A percentile compares a stretch with the other conserved stretches of the same genome.
Conservation (phyloP, 1,140 invertebrate species). For the Zaprionus africanus region DNA sequence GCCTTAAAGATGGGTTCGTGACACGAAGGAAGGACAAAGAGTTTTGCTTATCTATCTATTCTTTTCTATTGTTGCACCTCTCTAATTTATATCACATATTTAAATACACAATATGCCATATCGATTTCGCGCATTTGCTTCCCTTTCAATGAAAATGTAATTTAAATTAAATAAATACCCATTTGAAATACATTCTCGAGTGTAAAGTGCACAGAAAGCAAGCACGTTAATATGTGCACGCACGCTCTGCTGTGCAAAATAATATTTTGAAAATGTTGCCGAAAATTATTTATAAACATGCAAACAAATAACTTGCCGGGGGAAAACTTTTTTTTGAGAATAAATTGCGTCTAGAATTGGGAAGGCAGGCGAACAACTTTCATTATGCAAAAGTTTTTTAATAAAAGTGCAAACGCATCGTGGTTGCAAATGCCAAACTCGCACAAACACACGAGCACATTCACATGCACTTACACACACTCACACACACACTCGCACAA, state of each 20-base stretch:
- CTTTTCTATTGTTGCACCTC: too few relatives aligned
- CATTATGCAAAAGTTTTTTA: constrained; percentile 83
- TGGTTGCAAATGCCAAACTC: constrained; percentile 33
- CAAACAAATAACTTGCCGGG: constrained; percentile 49
- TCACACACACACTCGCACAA: constrained; percentile 19
- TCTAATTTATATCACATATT: not conserved
- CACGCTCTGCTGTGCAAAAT: constrained; percentile 50
- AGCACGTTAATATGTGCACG: not conserved
- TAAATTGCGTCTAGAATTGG: constrained; percentile 69
- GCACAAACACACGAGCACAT: constrained; percentile 16
- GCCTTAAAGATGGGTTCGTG: not conserved
- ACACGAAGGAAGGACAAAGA: not conserved
- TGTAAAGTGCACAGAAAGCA: constrained; percentile 4
- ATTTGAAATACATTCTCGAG: constrained; percentile 10
- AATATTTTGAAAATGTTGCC: constrained; percentile 51
- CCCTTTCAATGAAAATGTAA: constrained; percentile 44
- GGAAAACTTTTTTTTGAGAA: constrained; percentile 57
- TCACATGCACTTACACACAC: constrained; percentile 18
- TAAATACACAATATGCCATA: not conserved
- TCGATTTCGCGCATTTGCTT: not conserved
- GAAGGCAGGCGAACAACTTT: constrained; percentile 72
- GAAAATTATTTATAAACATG: constrained; percentile 71
- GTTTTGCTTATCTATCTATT: not conserved
- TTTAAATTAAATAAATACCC: constrained; percentile 52
- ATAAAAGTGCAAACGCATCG: constrained; percentile 75